Evolutionary conservation across 2,888 invertebrate species (phyloP).

Genomic region (Clunio marinus): DNA sequence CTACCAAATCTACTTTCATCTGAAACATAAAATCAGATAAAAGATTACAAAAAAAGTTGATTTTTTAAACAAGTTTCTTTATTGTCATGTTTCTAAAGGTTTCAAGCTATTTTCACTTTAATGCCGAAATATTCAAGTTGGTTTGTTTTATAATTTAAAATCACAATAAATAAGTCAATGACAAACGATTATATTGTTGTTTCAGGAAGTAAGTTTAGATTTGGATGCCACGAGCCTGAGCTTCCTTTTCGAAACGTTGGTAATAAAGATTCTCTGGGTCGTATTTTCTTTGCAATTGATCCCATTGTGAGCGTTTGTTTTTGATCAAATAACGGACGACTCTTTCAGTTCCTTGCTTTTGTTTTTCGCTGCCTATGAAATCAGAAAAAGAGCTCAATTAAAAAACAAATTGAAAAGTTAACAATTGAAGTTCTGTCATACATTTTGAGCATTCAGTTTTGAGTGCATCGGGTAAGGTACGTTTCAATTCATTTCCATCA

Average conservation of each 20-base stretch:
- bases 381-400: not conserved
- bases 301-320: constrained; percentile 62
- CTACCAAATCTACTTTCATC: not conserved
- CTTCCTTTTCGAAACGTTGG: constrained; percentile 60
- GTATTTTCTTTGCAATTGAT: constrained; percentile 61
- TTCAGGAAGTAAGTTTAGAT: constrained; percentile 12
- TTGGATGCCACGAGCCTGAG: constrained; percentile 53
- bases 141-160: constrained; percentile 21
- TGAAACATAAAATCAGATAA: not conserved
- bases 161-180: constrained; percentile 8
- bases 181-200: no score
- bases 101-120: not conserved
- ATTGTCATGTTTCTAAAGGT: not conserved
- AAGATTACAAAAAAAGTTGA: not conserved
- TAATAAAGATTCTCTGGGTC: constrained; percentile 65
- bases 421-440: constrained; percentile 43
- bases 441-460: constrained; percentile 64
- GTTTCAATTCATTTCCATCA: constrained; percentile 65
- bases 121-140: not conserved
- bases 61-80: constrained; percentile 1
- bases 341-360: constrained; percentile 60
- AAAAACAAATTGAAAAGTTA: not conserved
- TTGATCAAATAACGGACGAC: constrained; percentile 64
- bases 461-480: constrained; percentile 69
- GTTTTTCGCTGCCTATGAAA: constrained; percentile 51